phyloP scores from a whole-genome alignment of 2,888 invertebrate genomes.

The Oeneis ivallda region DNA sequence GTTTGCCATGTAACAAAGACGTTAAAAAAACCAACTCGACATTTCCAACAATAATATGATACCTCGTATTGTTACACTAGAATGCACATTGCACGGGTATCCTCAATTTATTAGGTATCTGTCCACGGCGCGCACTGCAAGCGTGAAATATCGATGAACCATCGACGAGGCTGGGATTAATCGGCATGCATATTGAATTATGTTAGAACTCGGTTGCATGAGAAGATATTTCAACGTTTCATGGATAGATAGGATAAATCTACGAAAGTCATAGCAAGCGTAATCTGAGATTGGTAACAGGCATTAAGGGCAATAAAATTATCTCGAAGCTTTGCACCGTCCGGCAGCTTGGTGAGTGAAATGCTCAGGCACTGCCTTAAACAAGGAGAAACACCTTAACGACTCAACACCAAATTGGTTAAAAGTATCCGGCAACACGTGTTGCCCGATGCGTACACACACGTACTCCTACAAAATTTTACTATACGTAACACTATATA shows the following conservation, averaged over 20 bases:
- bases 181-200: slow-evolving; percentile 24
- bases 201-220: slow-evolving; percentile 7
- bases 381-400: no score
- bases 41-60: slow-evolving; percentile 13
- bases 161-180: slow-evolving; percentile 22
- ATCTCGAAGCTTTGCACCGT: no score
- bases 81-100: slow-evolving; percentile 5
- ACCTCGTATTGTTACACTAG: slow-evolving; percentile 12
- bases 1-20: slow-evolving; percentile 12
- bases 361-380: neutral
- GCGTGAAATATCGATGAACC: slow-evolving; percentile 25
- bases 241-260: neutral
- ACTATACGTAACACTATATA: no score
- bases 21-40: slow-evolving; percentile 6
- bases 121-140: slow-evolving; percentile 16
- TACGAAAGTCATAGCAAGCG: neutral
- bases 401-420: neutral
- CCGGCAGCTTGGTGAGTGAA: neutral
- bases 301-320: no score
- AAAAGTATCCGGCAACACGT: no score
- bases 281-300: neutral
- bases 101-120: slow-evolving; percentile 20
- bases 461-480: no score
- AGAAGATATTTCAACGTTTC: neutral
- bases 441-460: no score